Conservation (phyloP, 2,888 invertebrate species). For the Brachycybe producta region DNA sequence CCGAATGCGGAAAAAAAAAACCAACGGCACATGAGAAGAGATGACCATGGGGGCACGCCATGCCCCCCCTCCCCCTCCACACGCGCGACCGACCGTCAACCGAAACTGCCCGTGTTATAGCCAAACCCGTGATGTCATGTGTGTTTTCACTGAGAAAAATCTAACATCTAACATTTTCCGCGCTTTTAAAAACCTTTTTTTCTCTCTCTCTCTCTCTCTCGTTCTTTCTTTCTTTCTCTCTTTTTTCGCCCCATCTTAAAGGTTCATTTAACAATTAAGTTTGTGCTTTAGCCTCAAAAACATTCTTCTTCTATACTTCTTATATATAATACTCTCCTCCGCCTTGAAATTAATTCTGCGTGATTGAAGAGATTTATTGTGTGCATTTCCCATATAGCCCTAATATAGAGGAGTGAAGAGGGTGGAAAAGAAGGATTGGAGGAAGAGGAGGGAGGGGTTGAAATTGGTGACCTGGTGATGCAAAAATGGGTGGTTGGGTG, state of each 20-base stretch:
- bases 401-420: neutral
- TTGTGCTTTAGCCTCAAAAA: neutral
- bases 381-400: slow-evolving; percentile 3
- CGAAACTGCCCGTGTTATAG: too few relatives aligned
- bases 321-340: neutral
- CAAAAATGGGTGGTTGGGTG: too few relatives aligned
- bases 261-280: slow-evolving; percentile 17
- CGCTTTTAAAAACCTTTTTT: neutral
- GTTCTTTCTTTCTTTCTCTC: neutral
- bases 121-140: too few relatives aligned
- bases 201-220: neutral
- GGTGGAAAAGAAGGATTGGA: neutral
- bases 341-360: slow-evolving; percentile 17
- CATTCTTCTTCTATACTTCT: neutral
- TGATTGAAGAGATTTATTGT: slow-evolving; percentile 18
- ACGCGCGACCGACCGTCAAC: too few relatives aligned
- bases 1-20: too few relatives aligned
- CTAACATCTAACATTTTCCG: too few relatives aligned
- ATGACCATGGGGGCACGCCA: too few relatives aligned
- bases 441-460: neutral
- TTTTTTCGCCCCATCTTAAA: slow-evolving; percentile 4
- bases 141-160: too few relatives aligned
- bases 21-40: too few relatives aligned
- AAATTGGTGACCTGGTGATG: neutral
- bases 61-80: too few relatives aligned